Evolutionary conservation across 2,113 vertebrate genomes (phyloP).

Genomic region (Neogobius melanostomus): DNA sequence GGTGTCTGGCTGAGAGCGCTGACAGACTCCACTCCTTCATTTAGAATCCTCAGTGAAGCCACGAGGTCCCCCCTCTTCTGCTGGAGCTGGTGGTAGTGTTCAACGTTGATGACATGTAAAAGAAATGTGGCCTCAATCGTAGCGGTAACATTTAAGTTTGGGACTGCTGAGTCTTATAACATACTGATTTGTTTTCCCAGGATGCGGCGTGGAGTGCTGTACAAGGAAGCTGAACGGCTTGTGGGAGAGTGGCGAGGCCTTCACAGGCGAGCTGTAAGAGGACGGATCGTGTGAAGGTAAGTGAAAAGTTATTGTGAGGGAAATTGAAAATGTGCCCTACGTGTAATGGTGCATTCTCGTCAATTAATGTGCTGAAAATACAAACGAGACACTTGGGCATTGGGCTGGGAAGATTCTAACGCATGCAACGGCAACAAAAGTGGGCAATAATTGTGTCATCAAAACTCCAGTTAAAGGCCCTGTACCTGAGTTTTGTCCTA

Average conservation of each 20-base stretch:
- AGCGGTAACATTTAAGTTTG: conserved; percentile 4
- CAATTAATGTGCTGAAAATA: too few species aligned
- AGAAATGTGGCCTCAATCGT: neutral
- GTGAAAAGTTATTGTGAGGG: neutral
- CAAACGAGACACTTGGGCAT: too few species aligned
- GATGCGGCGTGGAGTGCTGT: conserved; percentile 57
- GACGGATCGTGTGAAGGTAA: conserved; percentile 19
- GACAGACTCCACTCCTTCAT: conserved; percentile 48
- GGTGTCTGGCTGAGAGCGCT: conserved; percentile 33
- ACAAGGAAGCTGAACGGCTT: conserved; percentile 60
- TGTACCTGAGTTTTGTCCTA: too few species aligned
- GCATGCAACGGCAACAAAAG: too few species aligned
- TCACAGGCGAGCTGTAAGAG: conserved; percentile 57
- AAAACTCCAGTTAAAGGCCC: too few species aligned
- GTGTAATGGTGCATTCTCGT: too few species aligned
- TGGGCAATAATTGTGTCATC: too few species aligned
- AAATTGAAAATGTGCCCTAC: neutral
- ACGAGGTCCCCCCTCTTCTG: conserved; percentile 66
- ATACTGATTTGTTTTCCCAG: conserved; percentile 70
- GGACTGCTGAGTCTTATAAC: conserved; percentile 28
- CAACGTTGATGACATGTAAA: conserved; percentile 9
- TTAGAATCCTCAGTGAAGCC: conserved; percentile 59
- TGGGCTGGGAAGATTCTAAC: too few species aligned
- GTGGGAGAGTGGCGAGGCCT: conserved; percentile 28
- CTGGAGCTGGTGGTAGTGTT: conserved; percentile 49